Base-by-base conservation (phyloP, 2,888 invertebrate genomes). In the Hecatera dysodea region DNA sequence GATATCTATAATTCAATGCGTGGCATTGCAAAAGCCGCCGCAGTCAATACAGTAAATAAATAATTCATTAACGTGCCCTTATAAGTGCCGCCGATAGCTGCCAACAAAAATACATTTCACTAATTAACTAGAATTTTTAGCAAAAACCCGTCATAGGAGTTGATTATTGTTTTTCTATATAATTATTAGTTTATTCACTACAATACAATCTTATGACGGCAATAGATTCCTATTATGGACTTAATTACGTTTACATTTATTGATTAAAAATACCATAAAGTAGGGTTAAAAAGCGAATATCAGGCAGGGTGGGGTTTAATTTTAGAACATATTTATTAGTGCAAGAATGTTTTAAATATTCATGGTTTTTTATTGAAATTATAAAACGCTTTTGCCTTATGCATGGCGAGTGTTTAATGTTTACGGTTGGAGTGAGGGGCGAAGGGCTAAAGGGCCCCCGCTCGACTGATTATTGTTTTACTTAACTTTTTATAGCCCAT, bases 401-500 rank as follows among this genome's bases (percentile, higher is more conserved):
- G 82, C 81, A 84, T 82, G 67, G 82, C 80, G 80, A 72, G 77
- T 86, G 83, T 88, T 85, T 86, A 84, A 87, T 88, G 86, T 88
- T 88, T 83, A 88, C 85, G 87, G 84, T 88, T 86, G 80, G 80
- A 68, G 68, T 59, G 78, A 76, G 84, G 82, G 85, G 86, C 80
- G 77, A 81, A 84, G 83, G 86, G 78, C 83, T 80, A 75, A 76
- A 81, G 80, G 82, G 81, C 76, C 87, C 52, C 76, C 89, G 91
- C 89, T 91, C 85, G 83, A 89, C 88, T 93, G 93, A 92, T 92
- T 93, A 93, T 93, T 93, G 93, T 93, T 94, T 93, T 91, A 94
- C 88, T 93, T 91, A 88, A 92, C 90, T 92, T 93, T 94, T 94
- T 93, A 93, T 91, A 87, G 90, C 88, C 83, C 83, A 83, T 83